A percentile compares a stretch with the other conserved stretches of the same genome.
Conservation (phyloP, 2,888 invertebrate genomes). For the Scelioninae gen. 2 region DNA sequence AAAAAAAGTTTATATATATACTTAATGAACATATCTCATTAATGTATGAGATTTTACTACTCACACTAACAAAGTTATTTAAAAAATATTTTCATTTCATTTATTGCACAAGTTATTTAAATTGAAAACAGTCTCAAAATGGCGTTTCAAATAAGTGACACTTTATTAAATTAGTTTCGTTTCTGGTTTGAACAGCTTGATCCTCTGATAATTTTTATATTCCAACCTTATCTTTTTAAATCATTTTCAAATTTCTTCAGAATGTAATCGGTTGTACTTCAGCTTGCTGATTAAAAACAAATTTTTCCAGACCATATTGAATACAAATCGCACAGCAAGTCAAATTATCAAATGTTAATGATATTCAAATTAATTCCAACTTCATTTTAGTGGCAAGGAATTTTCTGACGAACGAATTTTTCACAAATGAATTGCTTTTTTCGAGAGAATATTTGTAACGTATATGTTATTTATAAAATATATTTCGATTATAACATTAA, state of each 20-base stretch:
- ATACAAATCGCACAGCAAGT: neutral
- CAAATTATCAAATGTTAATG: conserved; percentile 6
- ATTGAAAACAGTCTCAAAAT: neutral
- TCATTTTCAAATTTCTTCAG: neutral
- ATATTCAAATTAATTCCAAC: conserved; percentile 1
- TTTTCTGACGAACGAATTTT: neutral
- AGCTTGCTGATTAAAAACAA: neutral
- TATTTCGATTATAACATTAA: no score
- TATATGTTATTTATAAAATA: no score
- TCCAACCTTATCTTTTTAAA: neutral
- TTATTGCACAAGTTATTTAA: neutral
- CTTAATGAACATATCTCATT: no score
- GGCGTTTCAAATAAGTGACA: neutral
- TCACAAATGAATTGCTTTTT: no score
- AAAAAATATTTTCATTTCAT: neutral
- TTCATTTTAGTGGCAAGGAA: neutral
- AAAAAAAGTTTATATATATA: no score
- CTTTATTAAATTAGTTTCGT: neutral
- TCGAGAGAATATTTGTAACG: no score
- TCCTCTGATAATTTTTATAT: neutral
- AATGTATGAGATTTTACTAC: no score
- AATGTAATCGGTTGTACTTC: neutral
- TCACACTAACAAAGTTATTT: neutral
- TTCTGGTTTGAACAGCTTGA: neutral
- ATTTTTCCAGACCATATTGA: neutral